Conservation (phyloP, 2,888 invertebrate genomes). For the Drosophila differens region DNA sequence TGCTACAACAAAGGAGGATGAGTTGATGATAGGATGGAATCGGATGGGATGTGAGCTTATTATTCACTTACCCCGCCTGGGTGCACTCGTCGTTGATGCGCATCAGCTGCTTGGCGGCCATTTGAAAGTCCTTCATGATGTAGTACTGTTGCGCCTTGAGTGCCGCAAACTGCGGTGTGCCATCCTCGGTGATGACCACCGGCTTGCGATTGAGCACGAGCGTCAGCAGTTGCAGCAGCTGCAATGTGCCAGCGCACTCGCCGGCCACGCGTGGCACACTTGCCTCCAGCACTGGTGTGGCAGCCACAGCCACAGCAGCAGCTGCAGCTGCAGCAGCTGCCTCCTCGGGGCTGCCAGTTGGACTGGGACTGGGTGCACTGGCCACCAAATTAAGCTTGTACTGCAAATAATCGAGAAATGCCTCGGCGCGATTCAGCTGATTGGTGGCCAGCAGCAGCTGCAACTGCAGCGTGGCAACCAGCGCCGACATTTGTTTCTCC, state of each 20-base stretch:
- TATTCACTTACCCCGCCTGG: conserved; percentile 69
- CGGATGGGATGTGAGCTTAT: too few relatives aligned
- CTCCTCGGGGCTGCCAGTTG: conserved; percentile 39
- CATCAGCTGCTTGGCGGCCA: conserved; percentile 85
- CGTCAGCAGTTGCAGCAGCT: conserved; percentile 81
- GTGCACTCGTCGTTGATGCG: conserved; percentile 78
- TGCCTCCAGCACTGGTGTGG: conserved; percentile 41
- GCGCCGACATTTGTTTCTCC: conserved; percentile 78
- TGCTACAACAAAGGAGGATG: conserved; percentile 39
- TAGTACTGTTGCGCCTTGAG: conserved; percentile 85
- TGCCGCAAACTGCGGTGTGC: conserved; percentile 82
- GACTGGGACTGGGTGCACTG: conserved; percentile 59
- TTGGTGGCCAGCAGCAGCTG: conserved; percentile 83
- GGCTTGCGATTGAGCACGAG: conserved; percentile 82
- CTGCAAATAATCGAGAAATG: conserved; percentile 82
- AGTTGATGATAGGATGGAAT: background rate
- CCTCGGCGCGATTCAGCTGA: conserved; percentile 83
- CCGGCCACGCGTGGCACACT: conserved; percentile 59
- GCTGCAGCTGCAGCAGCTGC: conserved; percentile 13
- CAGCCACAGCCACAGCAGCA: conserved; percentile 2
- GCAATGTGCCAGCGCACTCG: conserved; percentile 73
- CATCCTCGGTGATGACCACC: conserved; percentile 82
- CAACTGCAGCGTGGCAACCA: conserved; percentile 82
- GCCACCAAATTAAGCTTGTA: conserved; percentile 74
- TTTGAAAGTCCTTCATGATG: conserved; percentile 85